Base-by-base conservation (phyloP, 2,113 vertebrate genomes). In the Tachycineta bicolor region DNA sequence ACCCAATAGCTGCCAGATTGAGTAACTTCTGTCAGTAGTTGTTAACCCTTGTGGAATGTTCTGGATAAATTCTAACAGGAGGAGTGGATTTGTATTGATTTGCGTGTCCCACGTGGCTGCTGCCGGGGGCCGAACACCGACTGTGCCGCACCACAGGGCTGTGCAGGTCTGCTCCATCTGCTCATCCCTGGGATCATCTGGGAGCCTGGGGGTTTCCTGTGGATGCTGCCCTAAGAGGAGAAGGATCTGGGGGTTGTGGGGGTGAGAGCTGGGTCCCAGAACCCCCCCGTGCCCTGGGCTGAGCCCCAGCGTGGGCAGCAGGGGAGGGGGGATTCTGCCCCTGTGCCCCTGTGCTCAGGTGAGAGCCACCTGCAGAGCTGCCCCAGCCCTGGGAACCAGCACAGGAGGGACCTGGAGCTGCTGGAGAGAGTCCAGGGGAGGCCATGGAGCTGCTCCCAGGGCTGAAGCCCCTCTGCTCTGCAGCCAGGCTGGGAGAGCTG, bases 91-190 rank as follows among this genome's bases (percentile, higher is more conserved):
- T 91, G 59, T 43, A 44, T 91, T 26, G 74, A 79, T 81, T 3
- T 1, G 3, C 25, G 16, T 33, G 2, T 13, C 17, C 19, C 34
- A 10, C 0, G 0, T 71, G 64, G 71, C 53, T 78, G 41, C 59
- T 58, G 1, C 52, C 13, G 2, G n/a, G 25, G 25, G 41, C 46
- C 21, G 50, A 22, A 25, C 12, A 4, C 24, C 17, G 55, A 9
- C 15, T 14, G 33, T 44, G 18, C 8, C 21, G 10, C 1, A 0
- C 11, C 19, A 10, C n/a, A 5, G 44, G 2, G 9, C 26, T 43
- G 2, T 6, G 5, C 11, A 11, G 25, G 12, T 39, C 31, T 33
- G 6, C 29, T 12, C 33, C 0, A 0, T 14, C 15, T 46, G 31
- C 47, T 49, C 34, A 2, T 7, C 12, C 24, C 49, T 5, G 1